Evolutionary conservation across 2,797 vertebrate species (phyloP), one percentile per base, ranked within the genome.

Genomic region (Hirundo rustica): DNA sequence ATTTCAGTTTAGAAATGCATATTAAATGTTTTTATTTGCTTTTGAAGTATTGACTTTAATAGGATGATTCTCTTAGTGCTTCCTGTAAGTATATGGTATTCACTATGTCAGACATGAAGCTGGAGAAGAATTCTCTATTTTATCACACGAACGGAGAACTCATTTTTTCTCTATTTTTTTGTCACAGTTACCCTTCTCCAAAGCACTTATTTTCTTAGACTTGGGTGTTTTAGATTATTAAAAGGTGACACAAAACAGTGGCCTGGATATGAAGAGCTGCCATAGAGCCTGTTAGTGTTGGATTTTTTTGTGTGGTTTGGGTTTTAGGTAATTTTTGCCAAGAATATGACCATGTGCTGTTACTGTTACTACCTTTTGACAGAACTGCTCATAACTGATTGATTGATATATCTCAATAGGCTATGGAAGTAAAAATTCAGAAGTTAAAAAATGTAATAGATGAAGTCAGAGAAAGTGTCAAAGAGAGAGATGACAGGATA

Each of bases 401-500:
- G 34, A n/a, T 22, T 75, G 9, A 30, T 66, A 2, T 88, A 40
- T 83, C 53, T 66, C 26, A 29, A 76, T n/a, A 97, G 96, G 88
- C 53, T 84, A 88, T 95, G 81, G 92, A 79, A 90, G 17, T 54
- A 47, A 97, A 97, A 85, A 96, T 97, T 40, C 89, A 97, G 73
- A 95, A 97, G 60, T 91, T 99, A 47, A 95, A 99, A 97, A 95
- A 96, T 14, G 84, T 89, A 55, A 89, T 97, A 68, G 53, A 42
- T 16, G 95, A 97, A 92, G 96, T 95, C 11, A 95, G 83, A 68
- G 76, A 93, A 94, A 93, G 74, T 2, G 30, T 97, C 27, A 83
- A 96, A 44, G 95, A 92, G 76, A 98, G 98, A 25, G 98, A 98
- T 66, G 86, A 96, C 75, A 97, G 77, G 47, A 98, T 98, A 45